A percentile compares a stretch with the other conserved stretches of the same genome.
Conservation (phyloP, 2,113 vertebrate genomes). For the Syngnathus scovelli region DNA sequence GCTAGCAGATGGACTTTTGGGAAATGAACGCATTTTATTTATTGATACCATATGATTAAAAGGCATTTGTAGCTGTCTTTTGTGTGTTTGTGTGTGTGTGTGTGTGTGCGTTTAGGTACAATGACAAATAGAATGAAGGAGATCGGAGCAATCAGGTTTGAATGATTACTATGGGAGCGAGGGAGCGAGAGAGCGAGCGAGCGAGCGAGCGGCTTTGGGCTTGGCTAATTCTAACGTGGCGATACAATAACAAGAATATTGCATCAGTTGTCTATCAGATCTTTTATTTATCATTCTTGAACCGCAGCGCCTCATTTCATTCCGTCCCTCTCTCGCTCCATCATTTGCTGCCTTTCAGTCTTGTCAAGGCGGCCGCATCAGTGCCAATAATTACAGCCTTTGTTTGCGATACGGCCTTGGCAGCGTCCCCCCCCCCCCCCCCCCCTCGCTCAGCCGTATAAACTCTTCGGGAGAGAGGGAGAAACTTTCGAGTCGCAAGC, state of each 20-base stretch:
- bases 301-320: conserved; percentile 3
- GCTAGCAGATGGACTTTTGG: conserved; percentile 65
- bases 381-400: conserved; percentile 29
- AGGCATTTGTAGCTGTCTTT: conserved; percentile 60
- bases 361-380: conserved; percentile 5
- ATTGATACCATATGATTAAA: conserved; percentile 68
- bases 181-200: conserved; percentile 73
- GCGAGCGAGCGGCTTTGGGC: conserved; percentile 74
- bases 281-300: conserved; percentile 3
- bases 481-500: neutral
- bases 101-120: conserved; percentile 50
- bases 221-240: conserved; percentile 28
- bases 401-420: neutral
- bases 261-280: conserved; percentile 13
- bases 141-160: conserved; percentile 63
- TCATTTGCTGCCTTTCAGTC: neutral
- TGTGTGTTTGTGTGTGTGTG: conserved; percentile 30
- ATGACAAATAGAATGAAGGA: conserved; percentile 68
- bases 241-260: conserved; percentile 10
- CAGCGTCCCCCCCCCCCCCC: no score
- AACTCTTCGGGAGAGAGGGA: neutral
- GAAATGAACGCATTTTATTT: conserved; percentile 68
- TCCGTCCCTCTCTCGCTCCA: neutral
- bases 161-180: conserved; percentile 65
- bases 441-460: neutral